Evolutionary conservation across 2,888 invertebrate species (phyloP), one percentile per base, ranked within the genome.

Genomic region (Lasioglossum zephyrum): DNA sequence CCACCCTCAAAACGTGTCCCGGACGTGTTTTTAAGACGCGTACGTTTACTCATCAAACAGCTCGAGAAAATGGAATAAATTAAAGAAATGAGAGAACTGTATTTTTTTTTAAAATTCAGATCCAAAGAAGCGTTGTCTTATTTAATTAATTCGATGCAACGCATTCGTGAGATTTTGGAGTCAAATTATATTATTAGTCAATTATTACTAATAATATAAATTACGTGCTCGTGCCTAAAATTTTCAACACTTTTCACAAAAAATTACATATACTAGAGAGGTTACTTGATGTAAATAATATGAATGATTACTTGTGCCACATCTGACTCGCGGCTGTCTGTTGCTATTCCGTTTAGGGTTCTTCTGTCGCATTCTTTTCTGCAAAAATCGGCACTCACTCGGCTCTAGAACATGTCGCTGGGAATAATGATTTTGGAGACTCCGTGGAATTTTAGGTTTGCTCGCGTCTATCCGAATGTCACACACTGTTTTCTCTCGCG

Each of bases 321-420:
- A 70, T 76, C 13, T 81, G 60, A 26, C 39, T 36, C 31, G 18
- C 2, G 39, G 9, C 2, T 47, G 57, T 57, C 26, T 75, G 44
- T 36, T 66, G 8, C 39, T 66, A n/a, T n/a, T 16, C 2, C 4
- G 78, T 13, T 41, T 60, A 6, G 81, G 77, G 6, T 57, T 81
- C 41, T 85, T 86, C 2, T 73, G 77, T 31, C 77, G 81, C 86
- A 86, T 86, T 26, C 47, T 85, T 85, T 57, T 22, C 16, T 16
- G 22, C 4, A n/a, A 5, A 47, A 26, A 63, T 66, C 31, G 31
- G 0, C 22, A 49, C n/a, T 73, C 47, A 4, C 31, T 18, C 11
- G 22, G 11, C n/a, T 47, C 75, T 44, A 81, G 47, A 81, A 57
- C 81, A 86, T 81, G 41, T 66, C 57, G 36, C 31, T 39, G 4